Evolutionary conservation across 2,797 vertebrate genomes (phyloP), one percentile per base, ranked within the genome.

Genomic region (Fistularia commersonii): DNA sequence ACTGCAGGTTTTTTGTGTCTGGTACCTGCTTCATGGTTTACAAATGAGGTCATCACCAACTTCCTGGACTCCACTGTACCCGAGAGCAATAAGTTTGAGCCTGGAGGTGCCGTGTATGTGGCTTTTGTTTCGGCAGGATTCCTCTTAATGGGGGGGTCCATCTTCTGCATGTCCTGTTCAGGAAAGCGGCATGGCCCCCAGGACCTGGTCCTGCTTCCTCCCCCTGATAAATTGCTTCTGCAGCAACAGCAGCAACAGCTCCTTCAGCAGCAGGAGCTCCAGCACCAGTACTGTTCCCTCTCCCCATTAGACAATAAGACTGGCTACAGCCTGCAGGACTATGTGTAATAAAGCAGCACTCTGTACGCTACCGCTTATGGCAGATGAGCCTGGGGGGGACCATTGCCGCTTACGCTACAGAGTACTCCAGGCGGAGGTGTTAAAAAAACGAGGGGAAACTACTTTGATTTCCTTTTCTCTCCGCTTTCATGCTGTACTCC

Each of bases 11-110:
- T 95, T 56, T 89, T 89, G 55, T 92, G 89, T 64, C 84, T 98
- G 67, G 89, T 98, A 72, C 93, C 97, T 0, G 93, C 95, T 8
- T 94, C 92, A 56, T 99, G 96, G 96, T 98, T 96, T 66, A 96
- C 93, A 0, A 94, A 92, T 66, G 95, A 96, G 89, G 96, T 95
- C 60, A 91, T 98, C 79, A 89, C 91, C 8, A 91, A 82, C 77
- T 98, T 96, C 74, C 74, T 95, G 88, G 94, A 98, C 72, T 87
- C 91, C 73, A 90, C 83, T 0, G 82, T 96, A 70, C 94, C 96
- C 3, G 93, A 95, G 69, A 94, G 93, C 89, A 92, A 88, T 77
- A 98, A 96, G 77, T 93, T 94, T 0, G 96, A 99, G 77, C 96
- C 94, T 0, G 96, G 97, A 58, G 95, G 92, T 40, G 96, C 96